Evolutionary conservation across 2,113 vertebrate species (phyloP).

Genomic region (Marcusenius ussheri): DNA sequence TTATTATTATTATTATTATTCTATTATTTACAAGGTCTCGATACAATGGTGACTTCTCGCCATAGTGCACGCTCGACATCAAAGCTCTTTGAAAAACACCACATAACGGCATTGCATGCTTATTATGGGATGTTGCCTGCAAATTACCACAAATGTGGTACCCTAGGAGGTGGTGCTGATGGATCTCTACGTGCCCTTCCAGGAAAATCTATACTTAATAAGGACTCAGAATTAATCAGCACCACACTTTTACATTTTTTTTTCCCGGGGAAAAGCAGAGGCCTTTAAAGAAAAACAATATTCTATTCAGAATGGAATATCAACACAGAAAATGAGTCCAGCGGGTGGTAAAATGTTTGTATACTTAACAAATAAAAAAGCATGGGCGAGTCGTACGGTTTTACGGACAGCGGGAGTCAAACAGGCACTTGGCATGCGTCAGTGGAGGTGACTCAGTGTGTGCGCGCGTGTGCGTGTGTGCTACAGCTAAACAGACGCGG

Average conservation of each 20-base stretch:
- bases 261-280: not conserved
- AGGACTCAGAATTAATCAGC: not conserved
- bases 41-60: not conserved
- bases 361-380: constrained; percentile 6
- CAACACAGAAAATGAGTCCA: constrained; percentile 10
- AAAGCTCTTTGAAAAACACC: not conserved
- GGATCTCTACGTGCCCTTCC: not conserved
- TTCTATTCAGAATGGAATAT: not conserved
- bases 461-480: not conserved
- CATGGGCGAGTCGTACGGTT: not conserved
- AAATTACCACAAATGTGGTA: not conserved
- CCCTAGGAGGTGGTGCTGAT: not conserved
- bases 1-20: not conserved
- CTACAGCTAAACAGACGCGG: not conserved
- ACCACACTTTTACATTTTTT: not conserved
- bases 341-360: constrained; percentile 5
- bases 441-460: constrained; percentile 20
- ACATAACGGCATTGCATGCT: not conserved
- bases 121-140: not conserved
- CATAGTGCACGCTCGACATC: not conserved
- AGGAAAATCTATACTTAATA: constrained; percentile 2
- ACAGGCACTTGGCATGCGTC: not conserved
- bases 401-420: not conserved
- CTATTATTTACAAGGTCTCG: not conserved
- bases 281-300: not conserved